Evolutionary conservation across 1,140 invertebrate species (phyloP).

Genomic region (Pogonomyrmex californicus): DNA sequence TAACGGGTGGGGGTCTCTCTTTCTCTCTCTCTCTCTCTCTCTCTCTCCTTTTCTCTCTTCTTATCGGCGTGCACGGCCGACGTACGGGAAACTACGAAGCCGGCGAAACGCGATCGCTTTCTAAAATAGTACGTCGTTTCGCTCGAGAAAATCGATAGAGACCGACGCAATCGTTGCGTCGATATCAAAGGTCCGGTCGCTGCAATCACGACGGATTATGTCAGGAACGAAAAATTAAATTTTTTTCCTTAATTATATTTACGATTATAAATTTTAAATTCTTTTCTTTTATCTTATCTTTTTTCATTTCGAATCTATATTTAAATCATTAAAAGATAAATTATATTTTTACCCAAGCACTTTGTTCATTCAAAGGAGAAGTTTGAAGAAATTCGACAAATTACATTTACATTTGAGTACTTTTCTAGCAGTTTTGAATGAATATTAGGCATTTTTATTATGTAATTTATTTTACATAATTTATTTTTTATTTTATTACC

Average conservation of each 20-base stretch:
- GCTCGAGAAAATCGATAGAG: slow-evolving; percentile 48
- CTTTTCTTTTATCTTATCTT: background rate
- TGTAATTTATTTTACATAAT: background rate
- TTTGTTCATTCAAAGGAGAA: background rate
- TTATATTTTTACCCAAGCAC: background rate
- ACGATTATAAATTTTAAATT: background rate
- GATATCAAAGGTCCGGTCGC: slow-evolving; percentile 20
- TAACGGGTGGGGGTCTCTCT: slow-evolving; percentile 60
- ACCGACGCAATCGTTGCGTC: slow-evolving; percentile 22
- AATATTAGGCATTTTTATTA: background rate
- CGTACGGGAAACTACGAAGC: slow-evolving; percentile 52
- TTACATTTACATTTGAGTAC: background rate
- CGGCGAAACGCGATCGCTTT: slow-evolving; percentile 68
- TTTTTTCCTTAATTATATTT: background rate
- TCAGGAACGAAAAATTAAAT: background rate
- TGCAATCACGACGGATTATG: background rate
- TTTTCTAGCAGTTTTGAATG: background rate
- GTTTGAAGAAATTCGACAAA: background rate
- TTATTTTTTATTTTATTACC: background rate
- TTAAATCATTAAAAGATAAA: background rate
- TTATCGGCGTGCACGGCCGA: slow-evolving; percentile 56
- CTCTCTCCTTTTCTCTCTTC: slow-evolving; percentile 20
- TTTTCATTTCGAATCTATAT: background rate
- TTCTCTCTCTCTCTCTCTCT: slow-evolving; percentile 14
- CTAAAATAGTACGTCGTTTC: slow-evolving; percentile 69